Evolutionary conservation across 2,113 vertebrate genomes (phyloP).

Genomic region (Albula glossodonta): DNA sequence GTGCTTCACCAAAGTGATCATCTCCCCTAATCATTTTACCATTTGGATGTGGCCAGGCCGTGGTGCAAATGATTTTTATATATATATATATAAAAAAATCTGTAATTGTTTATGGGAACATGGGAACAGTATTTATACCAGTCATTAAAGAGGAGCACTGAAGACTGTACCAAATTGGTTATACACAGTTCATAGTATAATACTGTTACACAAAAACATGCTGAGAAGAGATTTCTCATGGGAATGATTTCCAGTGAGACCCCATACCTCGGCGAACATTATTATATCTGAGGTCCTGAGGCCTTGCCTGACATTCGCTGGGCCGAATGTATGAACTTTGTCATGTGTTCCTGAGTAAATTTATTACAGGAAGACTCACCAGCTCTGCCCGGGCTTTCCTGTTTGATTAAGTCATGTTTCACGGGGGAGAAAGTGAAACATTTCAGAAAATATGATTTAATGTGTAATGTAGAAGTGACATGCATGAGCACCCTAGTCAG

Average conservation of each 20-base stretch:
- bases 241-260: not conserved
- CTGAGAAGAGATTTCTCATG: not conserved
- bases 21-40: too few relatives aligned
- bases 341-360: conserved; percentile 1
- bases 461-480: not conserved
- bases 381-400: not conserved
- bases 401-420: conserved; percentile 12
- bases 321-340: not conserved
- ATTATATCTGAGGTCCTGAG: not conserved
- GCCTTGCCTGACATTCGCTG: not conserved
- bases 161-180: not conserved
- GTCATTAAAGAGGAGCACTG: not conserved
- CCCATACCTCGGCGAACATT: not conserved
- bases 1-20: too few relatives aligned
- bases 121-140: too few relatives aligned
- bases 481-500: not conserved
- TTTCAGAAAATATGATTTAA: conserved; percentile 2
- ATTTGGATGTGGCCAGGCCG: too few relatives aligned
- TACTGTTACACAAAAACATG: not conserved
- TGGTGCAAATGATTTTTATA: too few relatives aligned
- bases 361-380: not conserved
- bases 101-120: too few relatives aligned
- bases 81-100: too few relatives aligned
- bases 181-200: not conserved
- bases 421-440: not conserved